Evolutionary conservation across 2,888 invertebrate species (phyloP).

Genomic region (Aromia moschata): DNA sequence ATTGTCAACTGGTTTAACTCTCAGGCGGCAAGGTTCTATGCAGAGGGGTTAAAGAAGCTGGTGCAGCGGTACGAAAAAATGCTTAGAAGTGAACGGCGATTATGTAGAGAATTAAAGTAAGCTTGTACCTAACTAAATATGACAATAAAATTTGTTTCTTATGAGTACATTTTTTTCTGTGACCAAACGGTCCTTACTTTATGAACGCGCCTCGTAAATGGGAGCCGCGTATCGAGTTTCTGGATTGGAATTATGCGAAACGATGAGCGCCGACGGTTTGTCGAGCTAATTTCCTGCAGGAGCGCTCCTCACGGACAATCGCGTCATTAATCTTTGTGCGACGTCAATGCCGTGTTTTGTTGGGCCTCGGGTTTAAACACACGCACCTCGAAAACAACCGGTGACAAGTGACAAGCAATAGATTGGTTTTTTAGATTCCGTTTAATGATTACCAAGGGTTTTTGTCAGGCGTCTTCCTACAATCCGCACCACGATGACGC

Average conservation of each 20-base stretch:
- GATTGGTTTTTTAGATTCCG: conserved; percentile 60
- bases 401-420: conserved; percentile 61
- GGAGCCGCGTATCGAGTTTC: neutral
- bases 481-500: conserved; percentile 21
- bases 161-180: no score
- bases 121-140: no score
- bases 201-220: no score
- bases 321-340: conserved; percentile 59
- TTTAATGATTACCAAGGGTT: conserved; percentile 46
- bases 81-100: no score
- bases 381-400: conserved; percentile 57
- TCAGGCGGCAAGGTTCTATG: no score
- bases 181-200: no score
- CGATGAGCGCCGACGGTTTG: conserved; percentile 41
- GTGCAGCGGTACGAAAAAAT: no score
- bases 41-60: no score
- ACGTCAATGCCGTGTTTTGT: conserved; percentile 59
- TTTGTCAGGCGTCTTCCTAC: conserved; percentile 26
- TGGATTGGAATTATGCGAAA: conserved; percentile 6
- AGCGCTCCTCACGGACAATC: conserved; percentile 54
- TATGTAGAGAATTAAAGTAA: no score
- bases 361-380: conserved; percentile 54
- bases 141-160: no score
- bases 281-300: conserved; percentile 44
- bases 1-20: no score